A percentile compares a stretch with the other conserved stretches of the same genome.
Conservation (phyloP, 1,140 invertebrate species). For the Lordiphosa collinella region DNA sequence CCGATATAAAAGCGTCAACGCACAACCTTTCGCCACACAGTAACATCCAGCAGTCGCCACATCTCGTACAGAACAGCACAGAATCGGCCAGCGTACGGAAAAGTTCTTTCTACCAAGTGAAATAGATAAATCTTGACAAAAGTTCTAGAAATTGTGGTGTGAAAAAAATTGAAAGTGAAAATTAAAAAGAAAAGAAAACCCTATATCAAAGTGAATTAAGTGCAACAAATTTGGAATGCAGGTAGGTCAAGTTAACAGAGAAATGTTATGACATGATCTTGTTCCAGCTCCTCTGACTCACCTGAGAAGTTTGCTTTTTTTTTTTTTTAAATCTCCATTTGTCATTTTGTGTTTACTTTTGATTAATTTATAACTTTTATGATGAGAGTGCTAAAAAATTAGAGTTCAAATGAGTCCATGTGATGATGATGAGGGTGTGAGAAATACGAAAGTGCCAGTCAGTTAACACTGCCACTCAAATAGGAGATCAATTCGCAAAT, state of each 20-base stretch:
- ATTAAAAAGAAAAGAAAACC: background rate
- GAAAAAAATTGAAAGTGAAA: constrained; percentile 24
- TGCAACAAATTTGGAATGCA: constrained; percentile 18
- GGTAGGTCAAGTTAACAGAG: constrained; percentile 18
- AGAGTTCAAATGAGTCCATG: no score
- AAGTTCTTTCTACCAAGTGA: no score
- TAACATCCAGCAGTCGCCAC: constrained; percentile 55
- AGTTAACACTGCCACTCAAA: no score
- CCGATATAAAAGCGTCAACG: constrained; percentile 68
- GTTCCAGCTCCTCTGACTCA: constrained; percentile 4
- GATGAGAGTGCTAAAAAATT: constrained; percentile 27
- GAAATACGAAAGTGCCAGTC: background rate
- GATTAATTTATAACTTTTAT: constrained; percentile 15
- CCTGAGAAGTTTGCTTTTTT: constrained; percentile 2
- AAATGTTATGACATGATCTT: no score
- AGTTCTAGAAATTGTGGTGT: constrained; percentile 24
- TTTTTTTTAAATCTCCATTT: background rate
- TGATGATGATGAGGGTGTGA: constrained; percentile 5
- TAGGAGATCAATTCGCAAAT: no score
- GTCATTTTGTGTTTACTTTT: constrained; percentile 20
- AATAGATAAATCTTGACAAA: background rate
- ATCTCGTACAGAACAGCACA: constrained; percentile 47
- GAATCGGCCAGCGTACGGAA: background rate
- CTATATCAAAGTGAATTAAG: constrained; percentile 12
- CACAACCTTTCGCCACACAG: constrained; percentile 69